Base-by-base conservation (phyloP, 1,140 invertebrate genomes). In the Aethina tumida region DNA sequence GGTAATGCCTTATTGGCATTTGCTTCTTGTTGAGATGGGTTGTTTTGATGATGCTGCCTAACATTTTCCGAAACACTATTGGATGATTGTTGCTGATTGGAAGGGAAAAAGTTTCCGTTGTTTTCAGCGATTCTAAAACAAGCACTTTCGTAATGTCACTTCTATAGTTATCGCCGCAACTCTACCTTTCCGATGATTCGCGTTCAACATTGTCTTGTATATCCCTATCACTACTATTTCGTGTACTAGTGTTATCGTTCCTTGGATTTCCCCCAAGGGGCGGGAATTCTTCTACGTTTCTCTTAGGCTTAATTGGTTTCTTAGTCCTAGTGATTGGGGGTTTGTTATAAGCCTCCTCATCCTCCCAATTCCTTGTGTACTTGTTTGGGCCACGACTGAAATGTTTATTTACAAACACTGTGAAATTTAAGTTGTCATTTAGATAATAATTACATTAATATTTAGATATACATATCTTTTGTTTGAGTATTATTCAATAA, bases 351-450 rank as follows among this genome's bases (percentile, higher is more conserved):
- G 88, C 88, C 56, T 86, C 81, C 59, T 88, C 85, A 57, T 92
- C 88, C 59, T 91, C 85, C 87, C 88, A 94, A 45, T 87, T 89
- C 8, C 88, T 70, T 0, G 83, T 88, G 58, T 94, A 93, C 59
- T 91, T 91, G 53, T 81, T 90, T 0, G 88, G 90, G 4, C 88
- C 88, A 36, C 88, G 83, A 0, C 83, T 87, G 45, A 35, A 52
- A 50, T 41, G 41, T 35, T 45, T 19, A 35, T n/a, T n/a, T n/a
- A n/a, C n/a, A n/a, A n/a, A n/a, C n/a, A n/a, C n/a, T n/a, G n/a
- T n/a, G n/a, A n/a, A n/a, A n/a, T n/a, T n/a, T n/a, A n/a, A n/a
- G n/a, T n/a, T n/a, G n/a, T n/a, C n/a, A n/a, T n/a, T n/a, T n/a
- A n/a, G n/a, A n/a, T n/a, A n/a, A n/a, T n/a, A n/a, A n/a, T n/a